Evolutionary conservation across 2,888 invertebrate species (phyloP).

Genomic region (Bellardia pandia): DNA sequence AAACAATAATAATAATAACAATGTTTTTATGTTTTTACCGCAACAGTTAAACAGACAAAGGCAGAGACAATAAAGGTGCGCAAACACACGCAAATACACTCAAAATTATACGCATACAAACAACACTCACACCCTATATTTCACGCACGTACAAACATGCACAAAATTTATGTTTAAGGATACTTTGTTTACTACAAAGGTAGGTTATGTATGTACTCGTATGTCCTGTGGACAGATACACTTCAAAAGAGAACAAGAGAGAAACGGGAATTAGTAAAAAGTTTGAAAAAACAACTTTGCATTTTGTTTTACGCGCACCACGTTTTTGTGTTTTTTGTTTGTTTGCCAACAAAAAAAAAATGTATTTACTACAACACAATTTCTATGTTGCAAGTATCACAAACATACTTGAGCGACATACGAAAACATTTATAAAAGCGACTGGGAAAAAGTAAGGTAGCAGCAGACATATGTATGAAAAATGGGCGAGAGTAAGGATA

Average conservation of each 20-base stretch:
- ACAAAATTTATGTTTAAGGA: constrained; percentile 72
- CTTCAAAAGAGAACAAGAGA: constrained; percentile 35
- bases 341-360: constrained; percentile 49
- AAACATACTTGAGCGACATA: constrained; percentile 30
- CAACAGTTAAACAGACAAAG: constrained; percentile 78
- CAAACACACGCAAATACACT: constrained; percentile 54
- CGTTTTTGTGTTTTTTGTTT: constrained; percentile 63
- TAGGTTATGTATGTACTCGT: constrained; percentile 76
- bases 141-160: constrained; percentile 40
- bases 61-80: constrained; percentile 62
- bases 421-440: not conserved
- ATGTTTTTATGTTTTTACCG: constrained; percentile 72
- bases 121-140: constrained; percentile 26
- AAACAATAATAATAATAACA: constrained; percentile 18
- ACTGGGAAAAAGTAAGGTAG: constrained; percentile 2
- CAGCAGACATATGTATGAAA: not conserved
- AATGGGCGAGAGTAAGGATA: not conserved
- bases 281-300: constrained; percentile 8
- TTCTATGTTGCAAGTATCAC: constrained; percentile 52
- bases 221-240: constrained; percentile 72
- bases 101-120: constrained; percentile 26
- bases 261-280: constrained; percentile 22
- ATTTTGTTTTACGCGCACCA: constrained; percentile 69
- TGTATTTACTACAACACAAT: constrained; percentile 68
- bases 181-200: constrained; percentile 78